Conservation (phyloP, 92 coral and sea anemone species). For the Phenganax stokvisi region DNA sequence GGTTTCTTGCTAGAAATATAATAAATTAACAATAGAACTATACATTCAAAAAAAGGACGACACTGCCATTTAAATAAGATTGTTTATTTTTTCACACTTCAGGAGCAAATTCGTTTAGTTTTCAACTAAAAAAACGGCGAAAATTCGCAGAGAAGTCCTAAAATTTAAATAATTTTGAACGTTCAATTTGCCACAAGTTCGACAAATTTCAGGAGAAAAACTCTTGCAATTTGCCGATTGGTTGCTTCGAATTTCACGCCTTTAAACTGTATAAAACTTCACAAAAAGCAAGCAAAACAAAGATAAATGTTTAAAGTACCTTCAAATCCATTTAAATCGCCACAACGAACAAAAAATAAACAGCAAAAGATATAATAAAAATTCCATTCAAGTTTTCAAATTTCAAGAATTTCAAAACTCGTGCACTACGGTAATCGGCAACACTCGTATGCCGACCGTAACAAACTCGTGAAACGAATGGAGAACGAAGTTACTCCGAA, state of each 20-base stretch:
- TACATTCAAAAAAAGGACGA: not conserved
- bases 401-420: not conserved
- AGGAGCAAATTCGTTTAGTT: too few relatives aligned
- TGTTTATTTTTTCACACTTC: too few relatives aligned
- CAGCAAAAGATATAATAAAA: not conserved
- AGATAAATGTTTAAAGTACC: constrained; percentile 1
- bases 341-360: not conserved
- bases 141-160: not conserved
- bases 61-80: not conserved
- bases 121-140: not conserved
- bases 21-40: not conserved
- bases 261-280: not conserved
- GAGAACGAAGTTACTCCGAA: constrained; percentile 10
- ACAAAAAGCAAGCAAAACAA: not conserved
- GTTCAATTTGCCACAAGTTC: not conserved
- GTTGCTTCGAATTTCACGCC: not conserved
- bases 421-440: constrained; percentile 6
- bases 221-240: not conserved
- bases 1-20: not conserved
- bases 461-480: not conserved
- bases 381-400: not conserved
- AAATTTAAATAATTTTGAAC: not conserved
- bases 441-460: not conserved
- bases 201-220: not conserved
- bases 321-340: constrained; percentile 1